phyloP scores from a whole-genome alignment of 1,140 invertebrate species.

The Drosophila chauvacae region DNA sequence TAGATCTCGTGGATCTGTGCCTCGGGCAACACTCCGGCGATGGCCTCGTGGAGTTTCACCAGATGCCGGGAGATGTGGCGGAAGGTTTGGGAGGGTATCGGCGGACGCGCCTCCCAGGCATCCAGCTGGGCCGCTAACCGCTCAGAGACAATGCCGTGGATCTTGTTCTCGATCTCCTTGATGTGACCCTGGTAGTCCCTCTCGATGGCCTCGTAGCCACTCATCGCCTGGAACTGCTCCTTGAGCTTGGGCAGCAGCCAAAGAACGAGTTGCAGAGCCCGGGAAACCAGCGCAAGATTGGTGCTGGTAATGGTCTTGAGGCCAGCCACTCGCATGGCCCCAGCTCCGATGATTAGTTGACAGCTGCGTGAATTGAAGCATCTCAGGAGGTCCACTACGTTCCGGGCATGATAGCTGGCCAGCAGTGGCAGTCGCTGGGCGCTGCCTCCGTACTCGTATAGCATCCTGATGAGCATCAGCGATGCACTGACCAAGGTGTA shows the following conservation, averaged over 20 bases:
- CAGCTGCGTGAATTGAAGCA: conserved; percentile 97
- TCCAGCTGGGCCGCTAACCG: conserved; percentile 91
- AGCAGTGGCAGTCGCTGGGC: conserved; percentile 88
- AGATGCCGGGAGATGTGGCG: conserved; percentile 96
- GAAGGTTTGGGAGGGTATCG: conserved; percentile 96
- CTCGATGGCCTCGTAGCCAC: conserved; percentile 88
- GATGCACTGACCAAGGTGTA: conserved; percentile 94
- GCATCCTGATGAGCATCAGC: conserved; percentile 93
- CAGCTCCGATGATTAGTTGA: conserved; percentile 97
- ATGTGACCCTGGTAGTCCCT: conserved; percentile 95
- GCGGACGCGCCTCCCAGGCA: conserved; percentile 96
- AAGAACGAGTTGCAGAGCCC: conserved; percentile 92
- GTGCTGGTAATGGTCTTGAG: conserved; percentile 98
- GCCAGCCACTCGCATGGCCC: conserved; percentile 96
- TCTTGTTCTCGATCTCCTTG: conserved; percentile 95
- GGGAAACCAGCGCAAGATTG: conserved; percentile 95
- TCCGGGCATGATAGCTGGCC: conserved; percentile 89
- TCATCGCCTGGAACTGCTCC: conserved; percentile 87
- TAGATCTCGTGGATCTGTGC: conserved; percentile 91
- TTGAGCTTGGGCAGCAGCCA: conserved; percentile 91
- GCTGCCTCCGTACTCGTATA: conserved; percentile 95
- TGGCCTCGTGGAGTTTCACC: conserved; percentile 96
- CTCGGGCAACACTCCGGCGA: conserved; percentile 91
- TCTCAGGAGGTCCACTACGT: conserved; percentile 94
- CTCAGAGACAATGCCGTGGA: conserved; percentile 94